These are phyloP conservation scores for Siderastrea siderea DNA, from an alignment of 92 coral and sea anemone genomes.

Conservation along the genomic window DNA sequence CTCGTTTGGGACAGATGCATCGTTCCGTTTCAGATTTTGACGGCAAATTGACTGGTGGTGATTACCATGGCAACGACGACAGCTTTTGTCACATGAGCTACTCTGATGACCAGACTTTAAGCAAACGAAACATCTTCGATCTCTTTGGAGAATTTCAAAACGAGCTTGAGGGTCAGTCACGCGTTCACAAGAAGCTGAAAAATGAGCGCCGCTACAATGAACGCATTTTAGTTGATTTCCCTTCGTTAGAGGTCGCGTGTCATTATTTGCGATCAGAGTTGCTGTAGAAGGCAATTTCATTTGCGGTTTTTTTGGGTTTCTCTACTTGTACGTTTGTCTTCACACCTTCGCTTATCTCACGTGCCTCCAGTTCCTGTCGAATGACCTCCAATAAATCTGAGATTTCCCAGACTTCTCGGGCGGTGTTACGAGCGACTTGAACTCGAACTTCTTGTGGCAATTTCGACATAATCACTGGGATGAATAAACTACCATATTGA, in stretches of 20 bases:
- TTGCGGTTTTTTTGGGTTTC: background rate
- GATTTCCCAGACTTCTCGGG: conserved; percentile 60
- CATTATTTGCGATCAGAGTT: background rate
- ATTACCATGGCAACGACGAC: conserved; percentile 4
- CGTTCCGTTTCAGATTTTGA: too few species aligned
- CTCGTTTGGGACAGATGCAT: background rate
- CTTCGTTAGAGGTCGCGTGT: too few species aligned
- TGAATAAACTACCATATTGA: conserved; percentile 52
- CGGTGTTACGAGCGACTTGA: conserved; percentile 44
- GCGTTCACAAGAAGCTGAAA: conserved; percentile 49
- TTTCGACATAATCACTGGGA: conserved; percentile 53
- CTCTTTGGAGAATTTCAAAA: too few species aligned
- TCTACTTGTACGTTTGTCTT: conserved; percentile 7
- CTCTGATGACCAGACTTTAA: conserved; percentile 17
- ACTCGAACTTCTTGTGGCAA: conserved; percentile 34
- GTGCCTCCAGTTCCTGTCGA: conserved; percentile 61
- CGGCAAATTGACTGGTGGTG: conserved; percentile 41
- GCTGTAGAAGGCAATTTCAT: background rate
- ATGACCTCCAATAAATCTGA: conserved; percentile 42
- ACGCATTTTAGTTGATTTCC: conserved; percentile 18
- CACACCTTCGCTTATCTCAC: conserved; percentile 63
- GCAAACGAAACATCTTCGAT: conserved; percentile 26
- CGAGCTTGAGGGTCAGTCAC: conserved; percentile 32
- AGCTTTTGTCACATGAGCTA: conserved; percentile 28
- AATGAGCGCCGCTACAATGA: conserved; percentile 54